Conservation (phyloP, 2,888 invertebrate species). For the Drosophila sordidula region DNA sequence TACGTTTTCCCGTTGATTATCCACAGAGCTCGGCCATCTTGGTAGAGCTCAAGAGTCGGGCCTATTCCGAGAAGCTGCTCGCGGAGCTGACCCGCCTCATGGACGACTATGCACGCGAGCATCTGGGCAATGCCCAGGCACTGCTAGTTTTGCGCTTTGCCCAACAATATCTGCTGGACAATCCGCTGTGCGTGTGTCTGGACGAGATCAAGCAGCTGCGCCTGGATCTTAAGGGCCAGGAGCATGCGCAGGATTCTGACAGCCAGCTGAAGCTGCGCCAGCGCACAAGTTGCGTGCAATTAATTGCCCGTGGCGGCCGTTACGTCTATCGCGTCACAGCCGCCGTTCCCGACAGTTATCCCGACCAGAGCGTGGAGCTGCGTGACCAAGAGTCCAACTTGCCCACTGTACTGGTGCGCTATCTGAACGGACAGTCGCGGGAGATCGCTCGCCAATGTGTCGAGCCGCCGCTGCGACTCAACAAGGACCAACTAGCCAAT, state of each 20-base stretch:
- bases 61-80: slow-evolving; percentile 88
- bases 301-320: slow-evolving; percentile 87
- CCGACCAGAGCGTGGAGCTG: slow-evolving; percentile 85
- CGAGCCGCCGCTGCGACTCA: slow-evolving; percentile 88
- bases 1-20: slow-evolving; percentile 88
- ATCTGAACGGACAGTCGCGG: slow-evolving; percentile 88
- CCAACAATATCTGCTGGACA: slow-evolving; percentile 88
- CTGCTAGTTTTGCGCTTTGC: slow-evolving; percentile 87
- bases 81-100: slow-evolving; percentile 86
- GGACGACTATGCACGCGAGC: slow-evolving; percentile 88
- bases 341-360: slow-evolving; percentile 88
- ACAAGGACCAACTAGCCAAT: slow-evolving; percentile 85
- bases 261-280: slow-evolving; percentile 88
- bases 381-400: slow-evolving; percentile 88
- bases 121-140: slow-evolving; percentile 87
- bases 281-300: slow-evolving; percentile 87
- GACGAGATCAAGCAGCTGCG: slow-evolving; percentile 89
- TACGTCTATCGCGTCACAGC: slow-evolving; percentile 88
- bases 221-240: slow-evolving; percentile 83
- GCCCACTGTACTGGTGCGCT: slow-evolving; percentile 87
- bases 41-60: slow-evolving; percentile 90
- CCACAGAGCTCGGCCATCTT: slow-evolving; percentile 87
- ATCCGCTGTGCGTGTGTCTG: slow-evolving; percentile 90
- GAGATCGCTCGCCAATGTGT: slow-evolving; percentile 90
- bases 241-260: slow-evolving; percentile 82